Evolutionary conservation across 2,888 invertebrate species (phyloP).

Genomic region (Polydrusus pterygomalis): DNA sequence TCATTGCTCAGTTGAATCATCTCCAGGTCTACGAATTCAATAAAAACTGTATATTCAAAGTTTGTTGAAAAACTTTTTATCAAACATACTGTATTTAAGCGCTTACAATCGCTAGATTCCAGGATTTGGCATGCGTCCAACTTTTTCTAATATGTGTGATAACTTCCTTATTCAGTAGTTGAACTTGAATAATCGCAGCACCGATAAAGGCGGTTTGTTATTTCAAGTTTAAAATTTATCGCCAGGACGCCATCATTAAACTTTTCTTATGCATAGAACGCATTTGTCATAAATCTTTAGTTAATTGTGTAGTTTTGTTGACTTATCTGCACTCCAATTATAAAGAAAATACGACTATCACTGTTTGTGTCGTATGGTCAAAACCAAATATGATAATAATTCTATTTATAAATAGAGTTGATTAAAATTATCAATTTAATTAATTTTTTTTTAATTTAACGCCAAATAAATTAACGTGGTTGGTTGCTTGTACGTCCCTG

Average conservation of each 20-base stretch:
- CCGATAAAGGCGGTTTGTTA: slow-evolving; percentile 47
- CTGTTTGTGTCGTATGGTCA: no score
- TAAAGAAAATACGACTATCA: neutral
- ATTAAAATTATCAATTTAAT: no score
- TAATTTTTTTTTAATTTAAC: neutral
- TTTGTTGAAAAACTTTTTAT: slow-evolving; percentile 36
- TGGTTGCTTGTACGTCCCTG: neutral
- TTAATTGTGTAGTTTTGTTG: slow-evolving; percentile 17
- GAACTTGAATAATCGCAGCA: slow-evolving; percentile 45
- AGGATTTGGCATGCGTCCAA: slow-evolving; percentile 42
- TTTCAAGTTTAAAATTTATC: slow-evolving; percentile 45
- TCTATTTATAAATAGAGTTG: no score
- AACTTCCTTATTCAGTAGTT: slow-evolving; percentile 51
- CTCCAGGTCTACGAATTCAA: no score
- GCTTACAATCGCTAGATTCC: slow-evolving; percentile 29
- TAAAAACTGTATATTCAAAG: neutral
- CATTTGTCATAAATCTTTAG: slow-evolving; percentile 29
- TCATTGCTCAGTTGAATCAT: no score
- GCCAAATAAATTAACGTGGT: neutral
- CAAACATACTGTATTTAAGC: slow-evolving; percentile 44
- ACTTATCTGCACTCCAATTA: neutral
- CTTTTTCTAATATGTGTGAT: slow-evolving; percentile 49
- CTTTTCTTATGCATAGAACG: slow-evolving; percentile 26
- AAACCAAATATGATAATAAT: no score
- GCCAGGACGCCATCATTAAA: slow-evolving; percentile 35